Percentiles rank a stretch among this genome's conserved stretches.
Evolutionary conservation across 2,113 vertebrate genomes (phyloP).

Genomic region (Channa argus): DNA sequence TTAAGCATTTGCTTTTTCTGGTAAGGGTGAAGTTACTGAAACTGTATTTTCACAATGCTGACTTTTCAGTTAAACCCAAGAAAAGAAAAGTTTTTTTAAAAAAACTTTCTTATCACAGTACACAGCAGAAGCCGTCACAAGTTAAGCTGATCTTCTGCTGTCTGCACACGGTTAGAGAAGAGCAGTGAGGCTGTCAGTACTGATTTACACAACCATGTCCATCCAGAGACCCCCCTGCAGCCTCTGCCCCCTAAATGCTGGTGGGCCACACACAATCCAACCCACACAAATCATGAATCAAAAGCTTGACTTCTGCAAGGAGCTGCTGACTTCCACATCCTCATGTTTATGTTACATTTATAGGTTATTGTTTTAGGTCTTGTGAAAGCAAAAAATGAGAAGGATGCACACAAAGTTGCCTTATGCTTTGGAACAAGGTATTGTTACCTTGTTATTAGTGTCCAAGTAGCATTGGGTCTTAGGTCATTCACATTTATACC

Average conservation of each 20-base stretch:
- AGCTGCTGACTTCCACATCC: constrained; percentile 25
- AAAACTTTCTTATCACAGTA: no score
- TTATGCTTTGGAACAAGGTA: background rate
- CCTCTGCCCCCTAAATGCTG: constrained; percentile 48
- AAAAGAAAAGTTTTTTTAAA: no score
- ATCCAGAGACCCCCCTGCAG: constrained; percentile 57
- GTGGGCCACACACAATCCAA: constrained; percentile 30
- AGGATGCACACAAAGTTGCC: constrained; percentile 3
- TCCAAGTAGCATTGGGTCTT: no score
- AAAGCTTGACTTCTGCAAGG: constrained; percentile 28
- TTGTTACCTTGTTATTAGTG: no score
- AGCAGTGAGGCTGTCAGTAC: constrained; percentile 66
- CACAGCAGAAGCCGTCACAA: constrained; percentile 20
- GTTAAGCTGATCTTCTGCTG: constrained; percentile 32
- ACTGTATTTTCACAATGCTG: background rate
- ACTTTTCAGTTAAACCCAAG: no score
- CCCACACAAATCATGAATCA: constrained; percentile 49
- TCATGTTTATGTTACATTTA: constrained; percentile 3
- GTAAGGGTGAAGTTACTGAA: constrained; percentile 16
- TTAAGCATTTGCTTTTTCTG: background rate
- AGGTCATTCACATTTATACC: no score
- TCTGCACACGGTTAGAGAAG: constrained; percentile 35
- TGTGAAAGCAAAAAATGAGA: background rate
- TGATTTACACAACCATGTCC: constrained; percentile 65
- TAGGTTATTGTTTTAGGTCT: constrained; percentile 1